These are phyloP conservation scores for Caenorhabditis becei DNA, from an alignment of 2,888 invertebrate species.

Conservation along the genomic window DNA sequence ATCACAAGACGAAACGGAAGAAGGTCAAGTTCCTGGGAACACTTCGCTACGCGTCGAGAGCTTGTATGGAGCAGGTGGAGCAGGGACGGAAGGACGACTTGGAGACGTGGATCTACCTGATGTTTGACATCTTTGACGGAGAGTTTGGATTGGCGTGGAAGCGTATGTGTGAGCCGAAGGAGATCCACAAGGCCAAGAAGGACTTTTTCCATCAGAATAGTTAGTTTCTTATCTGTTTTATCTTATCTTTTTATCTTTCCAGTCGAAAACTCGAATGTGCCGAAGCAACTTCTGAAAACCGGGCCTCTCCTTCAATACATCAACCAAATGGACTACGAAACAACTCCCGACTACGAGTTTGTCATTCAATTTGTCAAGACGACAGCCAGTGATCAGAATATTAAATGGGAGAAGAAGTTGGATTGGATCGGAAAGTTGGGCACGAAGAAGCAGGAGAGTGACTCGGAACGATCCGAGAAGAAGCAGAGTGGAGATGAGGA, in stretches of 20 bases:
- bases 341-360: constrained; percentile 51
- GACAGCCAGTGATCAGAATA: constrained; percentile 32
- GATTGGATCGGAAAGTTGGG: constrained; percentile 63
- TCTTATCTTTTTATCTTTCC: background rate
- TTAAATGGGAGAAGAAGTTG: constrained; percentile 42
- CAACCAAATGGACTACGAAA: constrained; percentile 51
- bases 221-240: background rate
- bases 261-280: background rate
- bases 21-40: constrained; percentile 64
- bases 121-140: constrained; percentile 53
- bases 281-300: constrained; percentile 20
- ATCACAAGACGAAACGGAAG: constrained; percentile 21
- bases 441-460: constrained; percentile 33
- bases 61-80: constrained; percentile 52
- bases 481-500: constrained; percentile 24
- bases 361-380: constrained; percentile 33
- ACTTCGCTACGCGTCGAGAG: constrained; percentile 57
- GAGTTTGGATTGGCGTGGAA: constrained; percentile 55
- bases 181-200: constrained; percentile 29
- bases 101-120: constrained; percentile 62
- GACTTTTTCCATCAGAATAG: constrained; percentile 14
- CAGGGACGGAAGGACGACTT: constrained; percentile 65
- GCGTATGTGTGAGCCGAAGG: constrained; percentile 18
- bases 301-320: constrained; percentile 27
- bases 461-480: constrained; percentile 27